Conservation (phyloP, 2,888 invertebrate species). For the Dendrolimus houi region DNA sequence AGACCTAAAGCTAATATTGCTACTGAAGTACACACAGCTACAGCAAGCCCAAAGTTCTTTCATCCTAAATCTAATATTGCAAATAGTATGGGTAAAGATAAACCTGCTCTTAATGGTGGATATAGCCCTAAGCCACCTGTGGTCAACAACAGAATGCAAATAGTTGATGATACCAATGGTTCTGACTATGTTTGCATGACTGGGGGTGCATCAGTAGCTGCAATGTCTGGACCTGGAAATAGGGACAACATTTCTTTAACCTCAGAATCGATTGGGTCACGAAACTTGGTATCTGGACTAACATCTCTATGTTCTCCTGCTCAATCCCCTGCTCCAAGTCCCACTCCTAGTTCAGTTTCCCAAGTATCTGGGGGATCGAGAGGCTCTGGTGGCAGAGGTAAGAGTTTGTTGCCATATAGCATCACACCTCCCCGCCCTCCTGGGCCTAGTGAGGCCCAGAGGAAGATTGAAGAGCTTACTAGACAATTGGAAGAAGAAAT, state of each 20-base stretch:
- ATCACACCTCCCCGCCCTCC: conserved; percentile 91
- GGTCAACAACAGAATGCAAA: conserved; percentile 52
- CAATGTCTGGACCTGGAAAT: conserved; percentile 52
- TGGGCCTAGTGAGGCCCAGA: conserved; percentile 94
- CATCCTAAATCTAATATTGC: conserved; percentile 76
- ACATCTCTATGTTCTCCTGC: conserved; percentile 69
- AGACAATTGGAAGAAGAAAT: conserved; percentile 95
- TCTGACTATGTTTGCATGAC: conserved; percentile 92
- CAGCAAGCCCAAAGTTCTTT: conserved; percentile 74
- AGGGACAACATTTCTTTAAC: conserved; percentile 56
- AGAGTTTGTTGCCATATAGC: conserved; percentile 89
- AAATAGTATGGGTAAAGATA: conserved; percentile 67
- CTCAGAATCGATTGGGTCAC: conserved; percentile 53
- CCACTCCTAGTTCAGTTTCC: conserved; percentile 79
- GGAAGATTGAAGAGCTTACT: conserved; percentile 94
- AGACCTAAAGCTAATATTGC: conserved; percentile 71
- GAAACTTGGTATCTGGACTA: conserved; percentile 58
- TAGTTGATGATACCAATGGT: conserved; percentile 83
- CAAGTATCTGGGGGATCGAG: conserved; percentile 78
- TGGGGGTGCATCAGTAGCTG: conserved; percentile 78
- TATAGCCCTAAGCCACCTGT: conserved; percentile 39
- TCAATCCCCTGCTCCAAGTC: conserved; percentile 78
- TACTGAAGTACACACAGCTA: conserved; percentile 71
- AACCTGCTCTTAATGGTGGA: conserved; percentile 49
- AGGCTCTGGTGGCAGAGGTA: conserved; percentile 71